Evolutionary conservation across 2,113 vertebrate species (phyloP).

Genomic region (Lepus timidus): DNA sequence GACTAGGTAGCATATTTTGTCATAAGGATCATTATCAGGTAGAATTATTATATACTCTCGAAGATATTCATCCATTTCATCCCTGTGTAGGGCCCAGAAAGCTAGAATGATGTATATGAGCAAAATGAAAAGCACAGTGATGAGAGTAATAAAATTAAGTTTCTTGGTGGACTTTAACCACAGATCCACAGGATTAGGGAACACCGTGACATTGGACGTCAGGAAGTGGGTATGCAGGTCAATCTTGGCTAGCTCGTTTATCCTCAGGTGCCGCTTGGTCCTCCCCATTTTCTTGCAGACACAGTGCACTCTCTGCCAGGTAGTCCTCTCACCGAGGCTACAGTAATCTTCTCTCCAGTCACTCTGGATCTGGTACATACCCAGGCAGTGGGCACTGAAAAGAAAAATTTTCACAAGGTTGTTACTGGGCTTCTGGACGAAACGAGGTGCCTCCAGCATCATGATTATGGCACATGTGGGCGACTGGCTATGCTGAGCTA

Average conservation of each 20-base stretch:
- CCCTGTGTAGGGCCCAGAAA: conserved; percentile 84
- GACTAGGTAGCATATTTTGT: conserved; percentile 83
- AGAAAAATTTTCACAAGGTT: conserved; percentile 75
- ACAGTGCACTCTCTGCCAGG: conserved; percentile 84
- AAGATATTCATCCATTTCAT: conserved; percentile 84
- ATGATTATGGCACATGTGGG: conserved; percentile 26
- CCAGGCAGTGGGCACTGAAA: conserved; percentile 83
- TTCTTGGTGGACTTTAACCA: too few relatives aligned
- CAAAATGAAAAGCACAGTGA: conserved; percentile 82
- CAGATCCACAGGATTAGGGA: conserved; percentile 83
- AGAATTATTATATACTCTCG: too few relatives aligned
- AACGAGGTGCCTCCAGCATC: conserved; percentile 60
- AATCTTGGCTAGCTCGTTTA: rapidly evolving
- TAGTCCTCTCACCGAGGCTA: conserved; percentile 74
- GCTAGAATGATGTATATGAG: conserved; percentile 62
- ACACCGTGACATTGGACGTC: conserved; percentile 78
- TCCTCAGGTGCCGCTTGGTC: rapidly evolving
- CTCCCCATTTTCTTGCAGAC: conserved; percentile 41
- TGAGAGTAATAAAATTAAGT: too few relatives aligned
- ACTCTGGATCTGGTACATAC: conserved; percentile 74
- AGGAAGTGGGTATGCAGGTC: conserved; percentile 75
- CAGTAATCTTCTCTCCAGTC: conserved; percentile 81
- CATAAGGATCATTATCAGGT: conserved; percentile 86
- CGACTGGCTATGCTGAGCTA: rapidly evolving
- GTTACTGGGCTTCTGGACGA: conserved; percentile 34